These are phyloP conservation scores for Ischnura elegans DNA, from an alignment of 2,888 invertebrate species.

Conservation along the genomic window DNA sequence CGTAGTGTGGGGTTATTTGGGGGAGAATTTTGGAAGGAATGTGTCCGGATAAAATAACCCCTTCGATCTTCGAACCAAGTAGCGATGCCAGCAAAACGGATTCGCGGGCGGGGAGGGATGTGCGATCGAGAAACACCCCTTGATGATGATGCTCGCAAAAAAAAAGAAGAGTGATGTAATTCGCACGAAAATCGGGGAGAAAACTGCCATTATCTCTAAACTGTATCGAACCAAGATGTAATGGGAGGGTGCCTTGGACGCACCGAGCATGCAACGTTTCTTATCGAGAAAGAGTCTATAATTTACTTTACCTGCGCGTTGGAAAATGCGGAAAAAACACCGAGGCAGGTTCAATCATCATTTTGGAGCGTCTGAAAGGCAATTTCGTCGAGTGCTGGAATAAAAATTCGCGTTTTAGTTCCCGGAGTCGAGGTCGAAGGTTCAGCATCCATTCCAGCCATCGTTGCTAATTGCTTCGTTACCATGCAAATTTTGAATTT, in stretches of 20 bases:
- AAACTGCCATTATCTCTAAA: slow-evolving; percentile 46
- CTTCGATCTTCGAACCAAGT: not conserved
- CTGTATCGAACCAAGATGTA: slow-evolving; percentile 26
- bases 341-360: not conserved
- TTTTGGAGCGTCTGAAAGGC: not conserved
- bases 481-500: too few species aligned
- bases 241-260: not conserved
- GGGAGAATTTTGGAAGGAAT: not conserved
- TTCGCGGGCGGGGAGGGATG: too few species aligned
- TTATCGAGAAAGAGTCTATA: slow-evolving; percentile 20
- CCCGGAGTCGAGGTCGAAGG: not conserved
- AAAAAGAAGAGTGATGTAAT: not conserved
- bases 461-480: not conserved
- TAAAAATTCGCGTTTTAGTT: not conserved
- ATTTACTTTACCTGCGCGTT: slow-evolving; percentile 16
- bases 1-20: not conserved
- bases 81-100: not conserved
- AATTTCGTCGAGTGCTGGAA: not conserved
- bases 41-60: not conserved
- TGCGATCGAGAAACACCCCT: slow-evolving; percentile 15
- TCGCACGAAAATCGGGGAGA: slow-evolving; percentile 5
- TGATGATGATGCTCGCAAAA: not conserved
- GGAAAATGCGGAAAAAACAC: not conserved
- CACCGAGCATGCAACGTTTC: not conserved
- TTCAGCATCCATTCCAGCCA: not conserved